Base-by-base conservation (phyloP, 2,888 invertebrate genomes). In the Lasiommata megera region DNA sequence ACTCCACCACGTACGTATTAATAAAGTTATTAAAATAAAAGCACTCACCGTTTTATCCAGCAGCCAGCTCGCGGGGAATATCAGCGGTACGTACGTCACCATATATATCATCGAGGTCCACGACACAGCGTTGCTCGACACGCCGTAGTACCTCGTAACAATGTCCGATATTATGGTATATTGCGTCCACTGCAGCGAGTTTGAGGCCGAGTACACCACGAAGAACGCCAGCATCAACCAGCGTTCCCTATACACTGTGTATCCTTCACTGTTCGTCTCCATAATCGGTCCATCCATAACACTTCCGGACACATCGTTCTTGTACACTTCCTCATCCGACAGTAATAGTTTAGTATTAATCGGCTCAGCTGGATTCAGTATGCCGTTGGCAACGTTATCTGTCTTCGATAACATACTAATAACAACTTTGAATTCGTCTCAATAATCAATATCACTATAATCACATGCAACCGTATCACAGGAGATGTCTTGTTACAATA, bases 81-180 rank as follows among this genome's bases (percentile, higher is more conserved):
- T 97, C 68, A 99, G 93, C 6, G 99, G 97, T 79, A 99, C 97
- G 82, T 99, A 99, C 0, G 95, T 93, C 67, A 97, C 92, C 99
- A 99, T 99, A 83, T 96, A 99, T 74, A 99, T 94, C 95, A 99
- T 97, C 6, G 98, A 98, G 1, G 99, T 97, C 98, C 98, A 98
- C 76, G 99, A 95, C 67, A 99, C 96, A 68, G 93, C 87, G 18
- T 92, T 92, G 28, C 92, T 92, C 28, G 91, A 84, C 51, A 96
- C 94, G 31, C 91, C 91, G 77, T 97, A 97, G 80, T 96, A 97
- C 51, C 92, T 92, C 69, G 84, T 89, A 61, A 98, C 93, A 54
- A 97, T 93, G 74, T 97, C 95, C 61, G 94, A 93, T 64, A 99
- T 98, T 71, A 98, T 98, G 64, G 97, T 94, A 82, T 97, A 97